Base-by-base conservation (phyloP, 2,888 invertebrate species). In the Caenorhabditis macrosperma region DNA sequence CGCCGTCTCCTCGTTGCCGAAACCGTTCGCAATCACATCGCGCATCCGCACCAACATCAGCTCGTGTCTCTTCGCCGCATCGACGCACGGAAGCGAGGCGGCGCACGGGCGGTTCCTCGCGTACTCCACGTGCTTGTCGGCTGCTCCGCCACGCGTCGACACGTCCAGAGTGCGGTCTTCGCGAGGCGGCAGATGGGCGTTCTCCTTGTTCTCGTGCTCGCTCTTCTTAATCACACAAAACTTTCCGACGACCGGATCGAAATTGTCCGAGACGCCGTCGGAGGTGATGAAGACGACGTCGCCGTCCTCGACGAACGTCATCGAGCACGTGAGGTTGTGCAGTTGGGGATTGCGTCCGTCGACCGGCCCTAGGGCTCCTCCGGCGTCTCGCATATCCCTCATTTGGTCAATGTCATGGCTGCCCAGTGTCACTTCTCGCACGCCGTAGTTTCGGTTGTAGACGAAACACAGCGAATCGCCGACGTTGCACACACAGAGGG, bases 211-310 rank as follows among this genome's bases (percentile, higher is more conserved):
- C 46, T 85, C 83, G 2, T 52, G 72, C 10, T 85, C 86, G 6
- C 71, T 77, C 41, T 84, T 87, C 66, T 86, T 88, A 22, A 89
- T 90, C 10, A 92, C 89, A 5, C 95, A 95, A 89, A 95, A 95
- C 91, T 95, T 95, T 30, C 95, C 95, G 71, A 96, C 95, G 33
- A 95, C 95, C 0, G 95, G 95, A 92, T 96, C 95, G 88, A 95
- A 95, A 91, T 96, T 96, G 90, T 96, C 95, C 6, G 95, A 95
- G 35, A 96, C 93, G 7, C 95, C 95, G 89, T 96, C 95, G n/a
- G 95, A 95, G 0, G 95, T 95, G 17, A 96, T 93, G 91, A 95
- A 94, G 28, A 96, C 94, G 78, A 96, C 94, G 90, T 96, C 95
- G 10, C 94, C 95, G 28, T 85, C 92, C 85, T 95, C 94, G 9